These are phyloP conservation scores for Zaprionus africanus DNA, from an alignment of 1,140 invertebrate genomes.

Conservation along the genomic window DNA sequence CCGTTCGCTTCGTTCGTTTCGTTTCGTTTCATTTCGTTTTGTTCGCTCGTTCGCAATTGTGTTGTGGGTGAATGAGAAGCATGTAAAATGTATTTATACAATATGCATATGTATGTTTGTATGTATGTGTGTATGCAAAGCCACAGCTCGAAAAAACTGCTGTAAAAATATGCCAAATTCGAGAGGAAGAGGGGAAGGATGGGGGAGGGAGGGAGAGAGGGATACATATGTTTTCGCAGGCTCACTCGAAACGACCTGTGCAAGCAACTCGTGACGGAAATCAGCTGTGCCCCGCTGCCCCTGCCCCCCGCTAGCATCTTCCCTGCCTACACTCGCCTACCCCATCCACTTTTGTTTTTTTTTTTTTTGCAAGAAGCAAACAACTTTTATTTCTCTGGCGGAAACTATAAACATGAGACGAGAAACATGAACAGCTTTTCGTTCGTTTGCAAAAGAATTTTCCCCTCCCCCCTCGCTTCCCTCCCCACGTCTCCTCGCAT, in stretches of 20 bases:
- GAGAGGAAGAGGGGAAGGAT: constrained; percentile 12
- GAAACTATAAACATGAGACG: constrained; percentile 71
- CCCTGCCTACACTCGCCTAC: constrained; percentile 29
- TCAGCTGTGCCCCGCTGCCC: constrained; percentile 58
- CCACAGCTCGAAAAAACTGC: constrained; percentile 51
- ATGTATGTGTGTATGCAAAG: constrained; percentile 29
- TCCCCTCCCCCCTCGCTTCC: constrained; percentile 9
- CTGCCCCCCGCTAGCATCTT: constrained; percentile 17
- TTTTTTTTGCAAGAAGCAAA: constrained; percentile 25
- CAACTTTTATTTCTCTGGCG: constrained; percentile 59
- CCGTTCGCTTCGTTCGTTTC: constrained; percentile 51
- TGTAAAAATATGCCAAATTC: constrained; percentile 66
- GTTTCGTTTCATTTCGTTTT: constrained; percentile 44
- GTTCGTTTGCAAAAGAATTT: constrained; percentile 57
- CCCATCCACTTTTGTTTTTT: background rate
- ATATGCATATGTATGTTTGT: constrained; percentile 30
- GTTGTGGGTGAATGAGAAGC: constrained; percentile 78
- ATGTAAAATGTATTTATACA: constrained; percentile 58
- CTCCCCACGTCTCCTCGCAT: constrained; percentile 7
- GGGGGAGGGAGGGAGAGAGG: background rate
- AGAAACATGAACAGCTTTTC: constrained; percentile 38
- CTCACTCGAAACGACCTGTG: constrained; percentile 24
- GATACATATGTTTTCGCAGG: constrained; percentile 29
- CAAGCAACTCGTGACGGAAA: constrained; percentile 70
- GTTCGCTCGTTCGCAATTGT: constrained; percentile 33